Conservation (phyloP, 2,888 invertebrate species). For the Ptychoptera albimana region DNA sequence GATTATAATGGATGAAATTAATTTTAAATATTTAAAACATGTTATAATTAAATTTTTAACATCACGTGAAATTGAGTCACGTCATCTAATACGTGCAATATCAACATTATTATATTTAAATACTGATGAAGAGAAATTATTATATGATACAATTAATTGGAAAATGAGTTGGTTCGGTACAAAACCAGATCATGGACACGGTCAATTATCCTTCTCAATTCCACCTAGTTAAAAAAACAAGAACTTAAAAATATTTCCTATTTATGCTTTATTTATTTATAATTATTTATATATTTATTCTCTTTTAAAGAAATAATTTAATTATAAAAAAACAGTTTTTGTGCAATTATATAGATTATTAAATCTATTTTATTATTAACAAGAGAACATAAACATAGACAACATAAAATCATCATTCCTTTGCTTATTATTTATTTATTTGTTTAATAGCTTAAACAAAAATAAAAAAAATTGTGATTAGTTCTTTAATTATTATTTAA, state of each 20-base stretch:
- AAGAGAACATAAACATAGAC: too few species aligned
- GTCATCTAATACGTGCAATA: conserved; percentile 78
- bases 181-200: conserved; percentile 38
- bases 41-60: conserved; percentile 87
- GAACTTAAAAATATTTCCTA: neutral
- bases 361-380: too few species aligned
- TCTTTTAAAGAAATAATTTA: neutral
- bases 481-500: too few species aligned
- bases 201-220: conserved; percentile 37
- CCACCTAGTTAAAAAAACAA: conserved; percentile 34
- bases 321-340: neutral
- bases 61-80: conserved; percentile 70
- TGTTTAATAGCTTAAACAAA: too few species aligned
- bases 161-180: conserved; percentile 36
- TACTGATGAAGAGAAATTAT: conserved; percentile 70
- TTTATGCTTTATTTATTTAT: neutral
- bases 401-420: too few species aligned
- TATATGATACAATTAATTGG: conserved; percentile 38
- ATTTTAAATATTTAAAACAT: conserved; percentile 78
- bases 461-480: too few species aligned
- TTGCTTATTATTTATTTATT: too few species aligned
- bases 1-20: conserved; percentile 45
- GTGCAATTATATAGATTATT: too few species aligned
- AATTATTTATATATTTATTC: neutral
- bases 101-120: conserved; percentile 68